These are phyloP conservation scores for Trachymyrmex cornetzi DNA, from an alignment of 1,140 invertebrate genomes.

Conservation along the genomic window DNA sequence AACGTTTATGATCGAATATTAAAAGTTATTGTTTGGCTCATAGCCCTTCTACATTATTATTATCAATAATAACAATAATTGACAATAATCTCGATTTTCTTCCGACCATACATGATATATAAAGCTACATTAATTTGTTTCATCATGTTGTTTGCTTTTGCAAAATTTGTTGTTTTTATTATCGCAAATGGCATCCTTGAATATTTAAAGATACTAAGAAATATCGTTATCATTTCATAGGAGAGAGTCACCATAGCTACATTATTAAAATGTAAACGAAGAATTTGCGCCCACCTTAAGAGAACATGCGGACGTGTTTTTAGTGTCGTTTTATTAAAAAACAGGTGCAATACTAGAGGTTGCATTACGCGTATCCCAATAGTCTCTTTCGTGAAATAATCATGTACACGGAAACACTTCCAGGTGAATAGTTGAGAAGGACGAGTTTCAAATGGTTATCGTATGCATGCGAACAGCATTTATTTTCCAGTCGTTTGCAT, in stretches of 20 bases:
- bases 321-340: conserved; percentile 24
- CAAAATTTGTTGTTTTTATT: neutral
- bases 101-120: too few relatives aligned
- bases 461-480: neutral
- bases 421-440: neutral
- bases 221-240: neutral
- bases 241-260: neutral
- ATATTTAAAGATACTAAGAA: neutral
- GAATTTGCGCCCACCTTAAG: neutral
- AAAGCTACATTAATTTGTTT: neutral
- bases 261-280: conserved; percentile 23
- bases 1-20: too few relatives aligned
- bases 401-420: conserved; percentile 50
- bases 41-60: too few relatives aligned
- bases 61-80: neutral
- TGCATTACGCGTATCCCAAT: conserved; percentile 32
- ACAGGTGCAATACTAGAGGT: neutral
- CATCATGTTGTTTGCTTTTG: neutral
- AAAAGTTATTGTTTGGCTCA: too few relatives aligned
- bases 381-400: conserved; percentile 45
- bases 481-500: conserved; percentile 1
- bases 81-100: neutral
- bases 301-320: neutral
- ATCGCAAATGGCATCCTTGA: neutral
- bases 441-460: conserved; percentile 46